Conservation (phyloP, 1,140 invertebrate species). For the Drosophila bifasciata region DNA sequence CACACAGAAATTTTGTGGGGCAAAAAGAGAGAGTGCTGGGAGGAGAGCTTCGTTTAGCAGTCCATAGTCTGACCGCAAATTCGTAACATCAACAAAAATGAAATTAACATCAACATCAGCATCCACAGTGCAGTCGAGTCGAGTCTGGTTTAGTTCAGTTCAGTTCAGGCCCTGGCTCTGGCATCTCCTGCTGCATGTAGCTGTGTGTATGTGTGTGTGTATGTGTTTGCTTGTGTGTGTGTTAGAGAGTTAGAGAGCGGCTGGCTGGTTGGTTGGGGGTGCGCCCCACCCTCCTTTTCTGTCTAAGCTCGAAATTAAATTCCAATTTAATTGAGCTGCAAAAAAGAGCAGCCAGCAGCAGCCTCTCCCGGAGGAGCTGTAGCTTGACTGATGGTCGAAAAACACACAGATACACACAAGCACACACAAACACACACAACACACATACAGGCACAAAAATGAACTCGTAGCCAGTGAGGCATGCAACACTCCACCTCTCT, state of each 20-base stretch:
- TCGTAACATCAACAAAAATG: conserved; percentile 74
- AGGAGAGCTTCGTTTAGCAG: too few relatives aligned
- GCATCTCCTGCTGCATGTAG: conserved; percentile 1
- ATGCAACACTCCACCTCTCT: neutral
- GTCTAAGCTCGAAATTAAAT: conserved; percentile 79
- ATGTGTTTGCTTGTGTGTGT: conserved; percentile 12
- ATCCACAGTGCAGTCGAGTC: too few relatives aligned
- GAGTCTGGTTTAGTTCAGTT: too few relatives aligned
- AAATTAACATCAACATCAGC: conserved; percentile 75
- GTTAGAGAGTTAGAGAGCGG: conserved; percentile 19
- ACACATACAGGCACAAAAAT: too few relatives aligned
- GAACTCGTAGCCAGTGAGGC: neutral
- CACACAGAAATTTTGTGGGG: conserved; percentile 14
- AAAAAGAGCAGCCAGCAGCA: conserved; percentile 49
- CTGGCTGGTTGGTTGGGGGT: too few relatives aligned
- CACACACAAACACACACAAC: conserved; percentile 18
- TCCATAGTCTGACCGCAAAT: conserved; percentile 62
- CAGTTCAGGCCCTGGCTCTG: too few relatives aligned
- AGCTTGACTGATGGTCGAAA: conserved; percentile 30
- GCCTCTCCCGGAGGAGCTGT: conserved; percentile 7
- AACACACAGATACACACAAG: conserved; percentile 46
- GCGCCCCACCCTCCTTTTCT: conserved; percentile 27
- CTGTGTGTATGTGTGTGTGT: conserved; percentile 25
- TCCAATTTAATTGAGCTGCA: conserved; percentile 83
- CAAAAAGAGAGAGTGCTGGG: too few relatives aligned